These are phyloP conservation scores for Pollimyrus isidori DNA, from an alignment of 2,113 vertebrate genomes.

Conservation along the genomic window DNA sequence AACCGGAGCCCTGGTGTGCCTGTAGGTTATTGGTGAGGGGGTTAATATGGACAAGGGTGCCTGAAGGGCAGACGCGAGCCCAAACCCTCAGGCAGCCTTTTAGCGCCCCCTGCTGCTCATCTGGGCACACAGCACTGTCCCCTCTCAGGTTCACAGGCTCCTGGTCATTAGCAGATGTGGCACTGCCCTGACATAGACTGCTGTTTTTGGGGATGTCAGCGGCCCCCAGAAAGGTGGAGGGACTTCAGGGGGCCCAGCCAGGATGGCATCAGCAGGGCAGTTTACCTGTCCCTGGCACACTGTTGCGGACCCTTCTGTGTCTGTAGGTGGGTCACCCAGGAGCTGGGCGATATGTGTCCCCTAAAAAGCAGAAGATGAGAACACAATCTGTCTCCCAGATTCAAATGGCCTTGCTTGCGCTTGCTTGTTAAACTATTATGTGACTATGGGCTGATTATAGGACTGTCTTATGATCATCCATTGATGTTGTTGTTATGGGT, in stretches of 20 bases:
- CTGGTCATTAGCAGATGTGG: constrained; percentile 51
- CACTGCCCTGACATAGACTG: constrained; percentile 46
- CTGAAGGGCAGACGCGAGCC: constrained; percentile 21
- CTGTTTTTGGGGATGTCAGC: constrained; percentile 46
- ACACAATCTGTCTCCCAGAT: constrained; percentile 47
- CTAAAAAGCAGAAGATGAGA: constrained; percentile 66
- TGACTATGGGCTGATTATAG: background rate
- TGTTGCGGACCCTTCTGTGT: constrained; percentile 34
- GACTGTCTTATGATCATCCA: background rate
- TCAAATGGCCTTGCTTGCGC: background rate
- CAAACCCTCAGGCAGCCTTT: constrained; percentile 68
- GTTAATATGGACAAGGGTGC: constrained; percentile 25
- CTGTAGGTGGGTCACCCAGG: constrained; percentile 49
- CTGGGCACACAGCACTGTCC: background rate
- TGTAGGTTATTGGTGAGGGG: constrained; percentile 55
- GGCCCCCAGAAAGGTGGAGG: background rate
- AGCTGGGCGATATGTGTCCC: constrained; percentile 50
- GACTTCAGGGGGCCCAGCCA: constrained; percentile 35
- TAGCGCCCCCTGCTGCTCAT: constrained; percentile 56
- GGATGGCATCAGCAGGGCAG: too few relatives aligned
- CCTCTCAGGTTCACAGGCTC: constrained; percentile 57
- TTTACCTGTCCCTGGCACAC: too few relatives aligned
- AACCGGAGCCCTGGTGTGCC: constrained; percentile 36
- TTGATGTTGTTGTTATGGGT: background rate
- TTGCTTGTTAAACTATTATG: background rate